phyloP scores from a whole-genome alignment of 2,113 vertebrate species.

The Orthochromis indermauri region DNA sequence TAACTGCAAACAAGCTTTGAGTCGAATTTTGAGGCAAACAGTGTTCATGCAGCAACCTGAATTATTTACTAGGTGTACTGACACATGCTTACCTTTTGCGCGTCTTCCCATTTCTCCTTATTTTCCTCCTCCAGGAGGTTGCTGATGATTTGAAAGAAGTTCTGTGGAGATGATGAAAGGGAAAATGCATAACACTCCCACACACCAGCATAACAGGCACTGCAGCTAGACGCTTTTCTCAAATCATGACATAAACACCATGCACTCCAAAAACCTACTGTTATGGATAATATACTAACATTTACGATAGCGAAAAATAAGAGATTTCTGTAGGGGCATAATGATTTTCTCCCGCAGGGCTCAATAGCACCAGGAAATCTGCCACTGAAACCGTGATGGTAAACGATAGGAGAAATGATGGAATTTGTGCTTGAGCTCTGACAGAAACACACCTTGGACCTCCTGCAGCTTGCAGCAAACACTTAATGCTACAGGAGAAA shows the following conservation, averaged over 20 bases:
- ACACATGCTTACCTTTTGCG: conserved; percentile 85
- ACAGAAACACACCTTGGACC: conserved; percentile 42
- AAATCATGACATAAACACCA: conserved; percentile 21
- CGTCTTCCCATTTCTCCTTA: conserved; percentile 98
- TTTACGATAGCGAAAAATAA: conserved; percentile 4
- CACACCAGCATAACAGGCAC: conserved; percentile 22
- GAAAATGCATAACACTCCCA: conserved; percentile 27
- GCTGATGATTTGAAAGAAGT: conserved; percentile 99
- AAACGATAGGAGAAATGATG: conserved; percentile 3
- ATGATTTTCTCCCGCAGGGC: neutral
- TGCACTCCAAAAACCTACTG: neutral
- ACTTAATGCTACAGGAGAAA: conserved; percentile 30
- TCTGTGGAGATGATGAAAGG: conserved; percentile 75
- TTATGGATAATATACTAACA: conserved; percentile 5
- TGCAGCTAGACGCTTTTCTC: conserved; percentile 21
- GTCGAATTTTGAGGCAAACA: neutral
- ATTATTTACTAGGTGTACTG: conserved; percentile 23
- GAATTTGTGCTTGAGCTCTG: neutral
- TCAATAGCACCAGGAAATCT: conserved; percentile 5
- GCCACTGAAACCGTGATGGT: neutral
- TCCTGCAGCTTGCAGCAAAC: conserved; percentile 38
- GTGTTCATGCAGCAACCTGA: conserved; percentile 1
- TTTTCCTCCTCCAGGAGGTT: conserved; percentile 99
- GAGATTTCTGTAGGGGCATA: conserved; percentile 1
- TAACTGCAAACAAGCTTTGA: neutral